phyloP scores from a whole-genome alignment of 2,888 invertebrate genomes.

The Drosophila sordidula region DNA sequence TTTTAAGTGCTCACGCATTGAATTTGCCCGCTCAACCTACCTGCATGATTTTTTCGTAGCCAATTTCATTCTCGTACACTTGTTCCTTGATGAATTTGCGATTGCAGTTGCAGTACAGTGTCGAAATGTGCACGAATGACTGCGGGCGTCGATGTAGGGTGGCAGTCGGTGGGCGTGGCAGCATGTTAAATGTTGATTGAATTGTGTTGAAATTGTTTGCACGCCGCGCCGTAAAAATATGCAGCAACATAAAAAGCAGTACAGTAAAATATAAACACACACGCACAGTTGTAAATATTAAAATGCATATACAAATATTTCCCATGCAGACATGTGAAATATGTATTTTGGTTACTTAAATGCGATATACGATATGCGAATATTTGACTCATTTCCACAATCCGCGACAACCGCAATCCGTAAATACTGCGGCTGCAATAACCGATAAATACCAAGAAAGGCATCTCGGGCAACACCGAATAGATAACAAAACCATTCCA shows the following conservation, averaged over 20 bases:
- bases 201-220: conserved; percentile 80
- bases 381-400: conserved; percentile 43
- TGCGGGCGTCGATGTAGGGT: conserved; percentile 38
- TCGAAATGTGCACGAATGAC: conserved; percentile 85
- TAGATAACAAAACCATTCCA: not conserved
- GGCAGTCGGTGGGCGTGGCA: conserved; percentile 16
- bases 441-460: conserved; percentile 3
- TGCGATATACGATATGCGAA: conserved; percentile 49
- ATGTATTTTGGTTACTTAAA: conserved; percentile 69
- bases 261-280: conserved; percentile 27
- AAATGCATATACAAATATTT: conserved; percentile 64
- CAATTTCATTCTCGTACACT: conserved; percentile 85
- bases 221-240: conserved; percentile 69
- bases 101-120: conserved; percentile 85
- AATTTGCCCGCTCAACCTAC: conserved; percentile 61
- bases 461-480: conserved; percentile 6
- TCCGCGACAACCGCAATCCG: conserved; percentile 26
- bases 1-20: conserved; percentile 4
- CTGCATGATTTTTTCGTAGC: conserved; percentile 85
- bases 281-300: conserved; percentile 60
- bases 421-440: conserved; percentile 18
- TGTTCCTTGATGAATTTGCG: conserved; percentile 84
- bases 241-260: conserved; percentile 48
- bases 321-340: conserved; percentile 47
- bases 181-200: conserved; percentile 79